These are phyloP conservation scores for Pelobates cultripes DNA, from an alignment of 2,797 vertebrate genomes.

Conservation along the genomic window DNA sequence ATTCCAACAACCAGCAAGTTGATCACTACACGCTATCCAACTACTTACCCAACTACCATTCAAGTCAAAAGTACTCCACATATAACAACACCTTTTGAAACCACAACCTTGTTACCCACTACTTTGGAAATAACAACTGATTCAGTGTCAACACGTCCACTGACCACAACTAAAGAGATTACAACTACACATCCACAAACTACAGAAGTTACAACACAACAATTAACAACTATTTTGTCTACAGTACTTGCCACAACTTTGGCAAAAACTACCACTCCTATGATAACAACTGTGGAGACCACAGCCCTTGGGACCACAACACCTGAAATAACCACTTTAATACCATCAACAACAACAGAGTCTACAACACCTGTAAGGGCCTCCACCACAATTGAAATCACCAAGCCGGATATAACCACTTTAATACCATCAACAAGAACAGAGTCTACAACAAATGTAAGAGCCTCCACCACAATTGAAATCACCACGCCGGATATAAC, in stretches of 20 bases:
- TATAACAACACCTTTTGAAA: background rate
- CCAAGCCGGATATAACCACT: no score
- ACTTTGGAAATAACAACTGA: background rate
- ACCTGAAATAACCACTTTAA: no score
- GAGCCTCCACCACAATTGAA: background rate
- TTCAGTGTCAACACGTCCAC: background rate
- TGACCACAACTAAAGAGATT: background rate
- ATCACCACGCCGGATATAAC: no score
- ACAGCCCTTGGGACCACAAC: no score
- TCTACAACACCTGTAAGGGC: no score
- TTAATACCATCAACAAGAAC: background rate
- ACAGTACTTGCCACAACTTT: conserved; percentile 19
- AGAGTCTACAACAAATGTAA: background rate
- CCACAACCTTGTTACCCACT: conserved; percentile 17
- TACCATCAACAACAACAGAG: no score
- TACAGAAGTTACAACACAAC: background rate
- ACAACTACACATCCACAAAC: background rate
- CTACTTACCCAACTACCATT: conserved; percentile 16
- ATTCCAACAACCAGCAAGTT: background rate
- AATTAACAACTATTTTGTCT: conserved; percentile 1
- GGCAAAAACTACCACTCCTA: background rate
- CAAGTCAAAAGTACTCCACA: background rate
- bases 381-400: no score
- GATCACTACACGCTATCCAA: background rate
- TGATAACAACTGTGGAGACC: conserved; percentile 15